Evolutionary conservation across 2,113 vertebrate genomes (phyloP).

Genomic region (Xenopus laevis): DNA sequence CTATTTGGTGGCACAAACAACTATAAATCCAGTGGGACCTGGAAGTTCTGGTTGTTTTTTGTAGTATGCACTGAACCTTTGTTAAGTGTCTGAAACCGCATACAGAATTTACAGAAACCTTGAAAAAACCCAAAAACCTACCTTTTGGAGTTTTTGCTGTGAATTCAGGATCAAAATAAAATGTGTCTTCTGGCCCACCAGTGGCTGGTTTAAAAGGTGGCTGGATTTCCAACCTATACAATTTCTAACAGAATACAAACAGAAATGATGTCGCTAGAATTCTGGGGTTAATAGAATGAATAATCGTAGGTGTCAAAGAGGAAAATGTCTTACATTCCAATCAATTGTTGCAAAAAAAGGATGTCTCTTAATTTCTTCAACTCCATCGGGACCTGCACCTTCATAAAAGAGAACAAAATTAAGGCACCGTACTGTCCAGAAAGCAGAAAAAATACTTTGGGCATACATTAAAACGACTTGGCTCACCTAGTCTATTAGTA

Average conservation of each 20-base stretch:
- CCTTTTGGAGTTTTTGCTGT: conserved; percentile 97
- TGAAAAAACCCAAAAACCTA: conserved; percentile 45
- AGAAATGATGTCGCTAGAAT: too few species aligned
- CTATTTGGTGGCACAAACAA: too few species aligned
- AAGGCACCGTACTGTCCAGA: too few species aligned
- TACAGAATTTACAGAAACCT: too few species aligned
- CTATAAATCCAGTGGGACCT: too few species aligned
- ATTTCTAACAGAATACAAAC: conserved; percentile 70
- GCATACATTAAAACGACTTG: neutral
- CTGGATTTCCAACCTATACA: conserved; percentile 85
- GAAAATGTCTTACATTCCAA: conserved; percentile 85
- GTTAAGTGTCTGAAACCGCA: too few species aligned
- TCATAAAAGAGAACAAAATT: neutral
- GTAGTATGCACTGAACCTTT: too few species aligned
- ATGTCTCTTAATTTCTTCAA: conserved; percentile 94
- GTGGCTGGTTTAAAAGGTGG: conserved; percentile 93
- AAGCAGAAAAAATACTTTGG: too few species aligned
- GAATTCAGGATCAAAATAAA: conserved; percentile 96
- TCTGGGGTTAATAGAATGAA: too few species aligned
- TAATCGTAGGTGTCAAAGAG: neutral
- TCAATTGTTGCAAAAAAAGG: conserved; percentile 88
- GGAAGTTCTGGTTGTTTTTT: too few species aligned
- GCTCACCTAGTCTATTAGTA: conserved; percentile 88
- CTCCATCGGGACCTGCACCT: conserved; percentile 90
- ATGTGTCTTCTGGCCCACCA: conserved; percentile 87